These are phyloP conservation scores for Tachuris rubrigastra DNA, from an alignment of 2,113 vertebrate genomes.

Conservation along the genomic window DNA sequence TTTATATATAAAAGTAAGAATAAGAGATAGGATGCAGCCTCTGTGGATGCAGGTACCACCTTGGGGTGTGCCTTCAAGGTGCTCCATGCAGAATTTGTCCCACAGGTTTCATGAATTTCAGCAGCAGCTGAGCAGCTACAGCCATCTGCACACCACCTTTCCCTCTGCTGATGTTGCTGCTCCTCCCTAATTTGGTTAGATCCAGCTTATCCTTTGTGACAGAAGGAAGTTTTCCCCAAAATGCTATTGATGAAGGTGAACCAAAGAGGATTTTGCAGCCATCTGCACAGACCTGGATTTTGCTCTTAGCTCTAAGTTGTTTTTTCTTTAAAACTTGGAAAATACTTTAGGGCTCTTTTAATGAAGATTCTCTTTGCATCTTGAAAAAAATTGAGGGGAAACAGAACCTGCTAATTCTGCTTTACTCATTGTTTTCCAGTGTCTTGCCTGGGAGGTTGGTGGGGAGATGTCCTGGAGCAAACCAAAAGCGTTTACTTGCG, in stretches of 20 bases:
- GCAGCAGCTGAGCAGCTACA: not conserved
- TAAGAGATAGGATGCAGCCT: not conserved
- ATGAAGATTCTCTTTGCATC: not conserved
- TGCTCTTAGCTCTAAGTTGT: not conserved
- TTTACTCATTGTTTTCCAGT: not conserved
- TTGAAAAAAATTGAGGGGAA: not conserved
- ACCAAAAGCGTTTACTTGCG: not conserved
- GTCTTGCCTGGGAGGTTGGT: not conserved
- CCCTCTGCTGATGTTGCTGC: not conserved
- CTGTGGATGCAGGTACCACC: not conserved
- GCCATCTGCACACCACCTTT: not conserved
- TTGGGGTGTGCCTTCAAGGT: not conserved
- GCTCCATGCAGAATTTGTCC: not conserved
- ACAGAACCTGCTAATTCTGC: not conserved
- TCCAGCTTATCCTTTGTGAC: constrained; percentile 4
- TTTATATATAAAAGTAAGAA: not conserved
- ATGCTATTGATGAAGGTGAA: not conserved
- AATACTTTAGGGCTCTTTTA: not conserved
- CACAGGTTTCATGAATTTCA: not conserved
- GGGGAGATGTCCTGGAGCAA: not conserved
- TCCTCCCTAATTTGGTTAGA: constrained; percentile 11
- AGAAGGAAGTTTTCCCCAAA: constrained; percentile 32
- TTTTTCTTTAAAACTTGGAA: constrained; percentile 14
- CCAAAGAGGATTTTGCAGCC: constrained; percentile 5
- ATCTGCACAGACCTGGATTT: not conserved